phyloP scores from a whole-genome alignment of 1,140 invertebrate species.

The Spodoptera litura region DNA sequence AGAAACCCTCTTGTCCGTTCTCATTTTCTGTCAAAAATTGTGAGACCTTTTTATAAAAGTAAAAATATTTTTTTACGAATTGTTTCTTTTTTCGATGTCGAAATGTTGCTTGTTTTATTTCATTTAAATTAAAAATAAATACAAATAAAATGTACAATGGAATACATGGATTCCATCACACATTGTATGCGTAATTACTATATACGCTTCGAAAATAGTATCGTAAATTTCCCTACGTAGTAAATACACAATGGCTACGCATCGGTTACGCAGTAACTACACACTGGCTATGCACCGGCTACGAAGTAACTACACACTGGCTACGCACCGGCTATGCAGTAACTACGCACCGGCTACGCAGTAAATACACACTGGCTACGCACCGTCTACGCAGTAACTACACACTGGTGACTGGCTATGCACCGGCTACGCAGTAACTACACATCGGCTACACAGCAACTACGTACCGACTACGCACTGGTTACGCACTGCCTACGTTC shows the following conservation, averaged over 20 bases:
- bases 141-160: no score
- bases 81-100: no score
- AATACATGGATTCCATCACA: no score
- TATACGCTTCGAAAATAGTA: no score
- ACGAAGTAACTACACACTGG: not conserved
- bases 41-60: not conserved
- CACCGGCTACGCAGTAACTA: not conserved
- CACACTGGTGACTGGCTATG: not conserved
- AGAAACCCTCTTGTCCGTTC: slow-evolving; percentile 14
- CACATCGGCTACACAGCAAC: not conserved
- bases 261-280: not conserved
- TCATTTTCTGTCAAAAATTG: not conserved
- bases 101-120: no score
- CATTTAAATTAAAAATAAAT: no score
- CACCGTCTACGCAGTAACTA: not conserved
- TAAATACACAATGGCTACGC: not conserved
- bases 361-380: not conserved
- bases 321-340: not conserved
- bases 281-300: not conserved
- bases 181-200: no score
- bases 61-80: no score
- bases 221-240: not conserved
- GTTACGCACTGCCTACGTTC: not conserved
- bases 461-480: not conserved
- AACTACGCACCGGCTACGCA: not conserved